Evolutionary conservation across 2,797 vertebrate species (phyloP).

Genomic region (Sebastes taczanowskii): DNA sequence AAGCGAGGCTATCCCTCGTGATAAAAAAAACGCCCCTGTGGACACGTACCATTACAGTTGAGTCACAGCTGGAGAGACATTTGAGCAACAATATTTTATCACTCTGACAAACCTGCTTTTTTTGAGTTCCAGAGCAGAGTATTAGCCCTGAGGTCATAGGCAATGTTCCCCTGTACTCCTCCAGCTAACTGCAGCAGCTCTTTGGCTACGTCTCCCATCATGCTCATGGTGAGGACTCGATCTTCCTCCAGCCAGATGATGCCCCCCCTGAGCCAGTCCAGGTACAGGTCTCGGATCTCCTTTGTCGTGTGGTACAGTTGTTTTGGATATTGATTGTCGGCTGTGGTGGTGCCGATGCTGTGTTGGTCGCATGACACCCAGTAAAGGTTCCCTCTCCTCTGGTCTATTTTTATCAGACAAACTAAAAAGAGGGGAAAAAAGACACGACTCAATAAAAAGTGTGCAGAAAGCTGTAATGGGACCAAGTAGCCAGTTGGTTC

Average conservation of each 20-base stretch:
- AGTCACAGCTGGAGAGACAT: background rate
- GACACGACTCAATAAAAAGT: background rate
- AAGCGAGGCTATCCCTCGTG: too few relatives aligned
- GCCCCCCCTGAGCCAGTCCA: conserved; percentile 85
- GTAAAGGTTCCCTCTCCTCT: conserved; percentile 82
- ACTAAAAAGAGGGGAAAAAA: conserved; percentile 63
- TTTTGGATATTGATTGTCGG: conserved; percentile 20
- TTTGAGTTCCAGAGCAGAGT: conserved; percentile 87
- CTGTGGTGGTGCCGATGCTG: conserved; percentile 75
- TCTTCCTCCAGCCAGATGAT: conserved; percentile 86
- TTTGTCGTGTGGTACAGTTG: conserved; percentile 77
- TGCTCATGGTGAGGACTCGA: conserved; percentile 80
- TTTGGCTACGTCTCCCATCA: conserved; percentile 71
- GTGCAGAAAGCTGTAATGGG: background rate
- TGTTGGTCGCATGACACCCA: conserved; percentile 88
- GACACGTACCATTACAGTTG: background rate
- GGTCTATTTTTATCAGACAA: conserved; percentile 85
- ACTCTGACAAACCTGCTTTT: conserved; percentile 72
- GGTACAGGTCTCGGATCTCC: conserved; percentile 78
- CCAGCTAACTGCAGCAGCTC: conserved; percentile 78
- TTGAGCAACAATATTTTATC: background rate
- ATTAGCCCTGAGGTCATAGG: conserved; percentile 83
- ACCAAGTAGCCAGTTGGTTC: background rate
- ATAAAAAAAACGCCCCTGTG: too few relatives aligned
- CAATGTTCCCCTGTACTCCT: conserved; percentile 56